Conservation (phyloP, 2,888 invertebrate genomes). For the Epistrophe grossulariae region DNA sequence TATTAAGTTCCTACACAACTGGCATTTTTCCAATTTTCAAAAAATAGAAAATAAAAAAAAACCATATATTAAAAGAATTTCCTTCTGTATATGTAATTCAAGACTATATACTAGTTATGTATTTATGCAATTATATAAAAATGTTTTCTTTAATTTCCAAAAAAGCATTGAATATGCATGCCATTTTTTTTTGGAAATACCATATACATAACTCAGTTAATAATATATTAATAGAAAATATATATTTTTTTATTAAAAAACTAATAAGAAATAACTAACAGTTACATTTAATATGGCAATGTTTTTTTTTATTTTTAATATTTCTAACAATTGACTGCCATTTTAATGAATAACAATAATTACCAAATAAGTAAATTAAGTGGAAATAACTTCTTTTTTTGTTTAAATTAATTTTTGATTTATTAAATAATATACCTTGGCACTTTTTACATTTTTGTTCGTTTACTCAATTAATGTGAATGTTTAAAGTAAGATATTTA, state of each 20-base stretch:
- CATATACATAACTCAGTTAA: neutral
- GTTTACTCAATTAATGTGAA: slow-evolving; percentile 27
- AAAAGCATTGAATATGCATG: slow-evolving; percentile 7
- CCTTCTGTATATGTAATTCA: neutral
- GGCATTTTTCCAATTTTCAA: neutral
- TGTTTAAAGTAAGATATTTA: slow-evolving; percentile 33
- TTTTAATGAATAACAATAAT: slow-evolving; percentile 55
- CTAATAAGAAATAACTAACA: slow-evolving; percentile 11
- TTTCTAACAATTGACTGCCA: slow-evolving; percentile 63
- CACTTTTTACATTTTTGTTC: slow-evolving; percentile 22
- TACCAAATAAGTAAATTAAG: slow-evolving; percentile 26
- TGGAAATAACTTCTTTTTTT: neutral
- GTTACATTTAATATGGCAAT: slow-evolving; percentile 5
- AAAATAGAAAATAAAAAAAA: neutral
- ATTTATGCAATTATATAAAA: neutral
- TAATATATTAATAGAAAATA: neutral
- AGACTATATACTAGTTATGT: neutral
- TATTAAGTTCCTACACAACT: neutral
- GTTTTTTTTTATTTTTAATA: slow-evolving; percentile 31
- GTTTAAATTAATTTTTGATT: slow-evolving; percentile 44
- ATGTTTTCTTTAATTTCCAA: neutral
- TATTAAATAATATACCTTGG: slow-evolving; percentile 43
- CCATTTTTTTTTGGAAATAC: neutral
- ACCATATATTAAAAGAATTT: neutral
- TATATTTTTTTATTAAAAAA: neutral